Evolutionary conservation across 2,797 vertebrate species (phyloP).

Genomic region (Protonibea diacanthus): DNA sequence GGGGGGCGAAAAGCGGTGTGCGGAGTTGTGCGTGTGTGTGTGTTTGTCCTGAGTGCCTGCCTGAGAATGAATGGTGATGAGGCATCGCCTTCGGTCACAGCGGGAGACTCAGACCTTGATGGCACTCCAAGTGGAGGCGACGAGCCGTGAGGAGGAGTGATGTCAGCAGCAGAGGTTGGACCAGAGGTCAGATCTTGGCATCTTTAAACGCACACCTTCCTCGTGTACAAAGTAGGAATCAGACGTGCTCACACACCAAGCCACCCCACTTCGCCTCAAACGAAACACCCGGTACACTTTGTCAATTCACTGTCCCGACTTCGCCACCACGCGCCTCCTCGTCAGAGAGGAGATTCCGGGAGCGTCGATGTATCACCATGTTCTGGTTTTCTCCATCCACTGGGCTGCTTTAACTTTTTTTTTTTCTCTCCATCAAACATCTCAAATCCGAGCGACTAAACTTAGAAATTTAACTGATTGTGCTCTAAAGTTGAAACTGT

Average conservation of each 20-base stretch:
- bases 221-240: conserved; percentile 4
- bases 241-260: background rate
- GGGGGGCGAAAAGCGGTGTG: conserved; percentile 29
- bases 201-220: conserved; percentile 58
- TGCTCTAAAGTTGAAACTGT: background rate
- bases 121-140: conserved; percentile 72
- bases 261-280: background rate
- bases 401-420: background rate
- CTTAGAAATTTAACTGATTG: background rate
- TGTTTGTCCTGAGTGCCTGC: conserved; percentile 73
- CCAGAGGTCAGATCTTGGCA: conserved; percentile 72
- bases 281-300: conserved; percentile 5
- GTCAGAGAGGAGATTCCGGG: conserved; percentile 19
- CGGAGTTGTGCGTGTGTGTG: background rate
- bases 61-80: conserved; percentile 77
- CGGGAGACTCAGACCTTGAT: conserved; percentile 79
- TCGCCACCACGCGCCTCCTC: conserved; percentile 31
- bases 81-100: conserved; percentile 82
- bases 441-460: background rate
- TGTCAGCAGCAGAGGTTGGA: conserved; percentile 84
- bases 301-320: conserved; percentile 1
- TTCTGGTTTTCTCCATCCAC: conserved; percentile 6
- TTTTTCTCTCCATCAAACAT: background rate
- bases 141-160: conserved; percentile 78
- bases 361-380: background rate